These are phyloP conservation scores for Hoplodrina ambigua DNA, from an alignment of 2,888 invertebrate genomes.

Conservation along the genomic window DNA sequence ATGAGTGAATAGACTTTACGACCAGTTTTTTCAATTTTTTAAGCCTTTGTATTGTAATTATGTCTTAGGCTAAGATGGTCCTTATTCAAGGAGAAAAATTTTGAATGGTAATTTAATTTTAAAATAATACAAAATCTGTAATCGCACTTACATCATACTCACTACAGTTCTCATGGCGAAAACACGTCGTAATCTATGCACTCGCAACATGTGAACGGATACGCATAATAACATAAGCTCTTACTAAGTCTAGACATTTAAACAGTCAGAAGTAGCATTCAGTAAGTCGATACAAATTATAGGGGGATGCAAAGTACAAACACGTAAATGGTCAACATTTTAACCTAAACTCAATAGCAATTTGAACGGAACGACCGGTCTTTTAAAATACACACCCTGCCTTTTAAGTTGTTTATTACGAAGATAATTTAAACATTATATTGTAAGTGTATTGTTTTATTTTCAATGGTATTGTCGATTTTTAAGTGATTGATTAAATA, in stretches of 20 bases:
- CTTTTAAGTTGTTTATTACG: no score
- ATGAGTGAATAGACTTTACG: no score
- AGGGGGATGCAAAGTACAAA: conserved; percentile 8
- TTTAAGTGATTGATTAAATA: no score
- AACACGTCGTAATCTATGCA: conserved; percentile 5
- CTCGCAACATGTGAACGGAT: conserved; percentile 36
- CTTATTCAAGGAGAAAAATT: no score
- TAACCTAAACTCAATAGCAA: background rate
- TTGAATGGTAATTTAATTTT: no score
- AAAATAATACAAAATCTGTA: background rate
- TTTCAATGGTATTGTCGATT: no score
- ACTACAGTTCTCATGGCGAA: background rate
- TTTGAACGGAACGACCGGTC: conserved; percentile 2
- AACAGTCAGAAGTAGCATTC: conserved; percentile 10
- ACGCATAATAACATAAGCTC: conserved; percentile 24
- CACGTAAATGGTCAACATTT: background rate
- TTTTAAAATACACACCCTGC: no score
- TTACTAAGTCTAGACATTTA: conserved; percentile 18
- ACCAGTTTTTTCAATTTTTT: no score
- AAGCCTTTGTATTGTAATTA: no score
- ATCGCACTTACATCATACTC: background rate
- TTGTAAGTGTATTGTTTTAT: no score
- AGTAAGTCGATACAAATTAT: conserved; percentile 19
- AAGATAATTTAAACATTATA: no score
- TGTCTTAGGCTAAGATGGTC: no score